Evolutionary conservation across 53 echinoderm and acorn worm genomes (phyloP).

Genomic region (Crossaster papposus): DNA sequence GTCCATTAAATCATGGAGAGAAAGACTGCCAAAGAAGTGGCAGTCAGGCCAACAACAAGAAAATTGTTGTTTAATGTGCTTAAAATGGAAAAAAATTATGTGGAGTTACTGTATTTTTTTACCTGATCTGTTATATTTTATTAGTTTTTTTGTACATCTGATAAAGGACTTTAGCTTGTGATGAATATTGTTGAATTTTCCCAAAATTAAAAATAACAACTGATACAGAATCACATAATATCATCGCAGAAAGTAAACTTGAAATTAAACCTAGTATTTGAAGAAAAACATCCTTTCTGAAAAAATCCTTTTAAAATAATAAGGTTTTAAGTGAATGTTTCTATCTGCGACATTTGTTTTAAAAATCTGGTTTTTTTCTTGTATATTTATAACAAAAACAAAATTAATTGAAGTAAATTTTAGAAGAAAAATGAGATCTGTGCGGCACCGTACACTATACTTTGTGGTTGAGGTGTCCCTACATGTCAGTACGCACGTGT

Average conservation of each 20-base stretch:
- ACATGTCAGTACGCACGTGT: slow-evolving; percentile 13
- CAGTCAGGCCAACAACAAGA: background rate
- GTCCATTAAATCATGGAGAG: slow-evolving; percentile 38
- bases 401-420: background rate
- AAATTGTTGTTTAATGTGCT: background rate
- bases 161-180: too few species aligned
- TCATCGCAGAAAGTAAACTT: too few species aligned
- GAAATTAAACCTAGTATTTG: too few species aligned
- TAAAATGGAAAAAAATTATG: background rate
- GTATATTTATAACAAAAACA: background rate
- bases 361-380: too few species aligned
- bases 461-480: slow-evolving; percentile 14
- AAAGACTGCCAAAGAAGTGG: background rate
- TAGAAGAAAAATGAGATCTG: background rate
- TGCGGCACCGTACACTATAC: background rate
- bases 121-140: background rate
- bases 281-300: too few species aligned
- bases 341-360: too few species aligned
- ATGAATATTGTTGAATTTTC: too few species aligned
- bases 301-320: too few species aligned
- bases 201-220: too few species aligned
- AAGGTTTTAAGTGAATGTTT: too few species aligned
- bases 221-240: too few species aligned
- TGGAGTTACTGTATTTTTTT: too few species aligned
- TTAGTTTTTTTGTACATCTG: background rate